phyloP scores from a whole-genome alignment of 2,113 vertebrate species.

The Oncorhynchus clarkii region DNA sequence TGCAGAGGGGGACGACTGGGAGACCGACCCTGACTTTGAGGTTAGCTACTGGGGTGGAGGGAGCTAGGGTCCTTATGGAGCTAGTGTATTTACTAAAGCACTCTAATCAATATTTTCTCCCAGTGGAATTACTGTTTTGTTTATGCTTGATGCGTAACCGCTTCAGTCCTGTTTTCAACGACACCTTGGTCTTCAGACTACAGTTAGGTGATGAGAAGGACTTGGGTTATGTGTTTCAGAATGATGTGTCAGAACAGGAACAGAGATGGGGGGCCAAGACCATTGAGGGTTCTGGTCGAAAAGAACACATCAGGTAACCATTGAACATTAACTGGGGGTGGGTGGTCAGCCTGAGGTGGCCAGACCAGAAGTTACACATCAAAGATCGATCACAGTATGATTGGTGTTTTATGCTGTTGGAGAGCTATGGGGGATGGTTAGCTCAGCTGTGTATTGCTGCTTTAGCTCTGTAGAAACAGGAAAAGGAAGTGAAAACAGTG shows the following conservation, averaged over 20 bases:
- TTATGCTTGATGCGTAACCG: neutral
- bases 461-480: constrained; percentile 48
- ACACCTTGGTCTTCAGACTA: neutral
- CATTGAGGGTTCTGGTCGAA: constrained; percentile 86
- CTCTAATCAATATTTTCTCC: neutral
- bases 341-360: neutral
- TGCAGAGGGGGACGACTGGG: constrained; percentile 88
- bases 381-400: neutral
- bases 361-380: neutral
- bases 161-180: neutral
- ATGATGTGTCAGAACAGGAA: constrained; percentile 91
- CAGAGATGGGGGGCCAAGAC: constrained; percentile 97
- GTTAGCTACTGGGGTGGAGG: constrained; percentile 55
- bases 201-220: neutral
- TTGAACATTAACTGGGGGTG: neutral
- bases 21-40: constrained; percentile 96
- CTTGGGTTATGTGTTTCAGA: constrained; percentile 72
- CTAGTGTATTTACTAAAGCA: neutral
- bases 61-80: neutral
- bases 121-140: neutral
- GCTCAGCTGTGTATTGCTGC: too few relatives aligned
- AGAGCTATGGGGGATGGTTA: neutral
- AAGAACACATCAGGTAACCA: constrained; percentile 83
- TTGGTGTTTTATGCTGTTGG: neutral
- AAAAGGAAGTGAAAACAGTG: constrained; percentile 69